These are phyloP conservation scores for Trachelipus rathkii DNA, from an alignment of 1,140 invertebrate species.

Conservation along the genomic window DNA sequence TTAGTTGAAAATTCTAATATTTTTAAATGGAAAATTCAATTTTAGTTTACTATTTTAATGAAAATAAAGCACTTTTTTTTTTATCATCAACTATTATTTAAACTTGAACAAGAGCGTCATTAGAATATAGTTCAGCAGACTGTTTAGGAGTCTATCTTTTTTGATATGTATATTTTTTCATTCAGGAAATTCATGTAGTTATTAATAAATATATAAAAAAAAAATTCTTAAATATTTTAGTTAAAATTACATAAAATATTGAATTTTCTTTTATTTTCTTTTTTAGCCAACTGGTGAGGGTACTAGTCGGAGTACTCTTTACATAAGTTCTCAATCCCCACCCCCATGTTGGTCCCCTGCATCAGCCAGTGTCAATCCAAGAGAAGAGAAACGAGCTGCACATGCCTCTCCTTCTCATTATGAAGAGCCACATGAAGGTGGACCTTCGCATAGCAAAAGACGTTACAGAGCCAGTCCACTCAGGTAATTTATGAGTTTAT, in stretches of 20 bases:
- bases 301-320: not conserved
- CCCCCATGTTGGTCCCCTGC: slow-evolving; percentile 2
- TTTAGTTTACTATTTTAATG: no score
- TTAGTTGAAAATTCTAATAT: no score
- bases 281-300: not conserved
- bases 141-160: no score
- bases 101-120: no score
- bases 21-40: no score
- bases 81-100: no score
- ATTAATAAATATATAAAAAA: no score
- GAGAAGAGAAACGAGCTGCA: slow-evolving; percentile 8
- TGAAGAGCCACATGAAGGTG: not conserved
- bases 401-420: slow-evolving; percentile 13
- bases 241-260: not conserved
- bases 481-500: not conserved
- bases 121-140: no score
- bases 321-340: slow-evolving; percentile 2
- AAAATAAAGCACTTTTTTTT: no score
- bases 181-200: no score
- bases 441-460: slow-evolving; percentile 15
- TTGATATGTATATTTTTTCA: no score
- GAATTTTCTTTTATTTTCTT: not conserved
- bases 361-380: not conserved
- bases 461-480: slow-evolving; percentile 11
- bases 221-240: not conserved